Conservation (phyloP, 2,113 vertebrate genomes). For the Cyphomyrus plagiostoma region DNA sequence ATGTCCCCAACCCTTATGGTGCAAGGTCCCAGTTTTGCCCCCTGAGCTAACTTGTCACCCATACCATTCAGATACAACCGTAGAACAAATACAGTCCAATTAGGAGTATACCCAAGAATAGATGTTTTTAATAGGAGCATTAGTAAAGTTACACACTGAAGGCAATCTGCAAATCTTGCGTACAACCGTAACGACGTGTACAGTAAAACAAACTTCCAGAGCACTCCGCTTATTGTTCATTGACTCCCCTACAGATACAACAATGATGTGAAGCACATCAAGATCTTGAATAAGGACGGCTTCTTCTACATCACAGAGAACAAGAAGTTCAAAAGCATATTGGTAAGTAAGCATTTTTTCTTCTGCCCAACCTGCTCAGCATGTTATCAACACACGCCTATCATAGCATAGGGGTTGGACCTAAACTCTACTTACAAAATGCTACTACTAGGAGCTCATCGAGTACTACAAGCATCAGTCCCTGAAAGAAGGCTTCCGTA, state of each 20-base stretch:
- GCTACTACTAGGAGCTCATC: constrained; percentile 69
- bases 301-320: constrained; percentile 91
- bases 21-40: neutral
- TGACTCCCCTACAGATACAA: constrained; percentile 81
- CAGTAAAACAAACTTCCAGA: constrained; percentile 57
- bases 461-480: constrained; percentile 88
- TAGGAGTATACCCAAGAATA: neutral
- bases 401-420: neutral
- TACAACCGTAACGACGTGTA: neutral
- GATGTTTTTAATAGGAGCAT: neutral
- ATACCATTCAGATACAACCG: neutral
- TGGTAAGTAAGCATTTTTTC: constrained; percentile 75
- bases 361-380: constrained; percentile 2
- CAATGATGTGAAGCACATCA: constrained; percentile 95
- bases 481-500: constrained; percentile 88
- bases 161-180: neutral
- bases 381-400: neutral
- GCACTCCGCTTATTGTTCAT: constrained; percentile 73
- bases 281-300: constrained; percentile 89
- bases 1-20: neutral
- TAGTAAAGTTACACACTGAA: neutral
- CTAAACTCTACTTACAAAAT: neutral
- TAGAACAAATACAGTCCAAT: neutral
- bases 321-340: constrained; percentile 85
- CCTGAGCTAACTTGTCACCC: neutral